phyloP scores from a whole-genome alignment of 2,113 vertebrate genomes.

The Craseonycteris thonglongyai region DNA sequence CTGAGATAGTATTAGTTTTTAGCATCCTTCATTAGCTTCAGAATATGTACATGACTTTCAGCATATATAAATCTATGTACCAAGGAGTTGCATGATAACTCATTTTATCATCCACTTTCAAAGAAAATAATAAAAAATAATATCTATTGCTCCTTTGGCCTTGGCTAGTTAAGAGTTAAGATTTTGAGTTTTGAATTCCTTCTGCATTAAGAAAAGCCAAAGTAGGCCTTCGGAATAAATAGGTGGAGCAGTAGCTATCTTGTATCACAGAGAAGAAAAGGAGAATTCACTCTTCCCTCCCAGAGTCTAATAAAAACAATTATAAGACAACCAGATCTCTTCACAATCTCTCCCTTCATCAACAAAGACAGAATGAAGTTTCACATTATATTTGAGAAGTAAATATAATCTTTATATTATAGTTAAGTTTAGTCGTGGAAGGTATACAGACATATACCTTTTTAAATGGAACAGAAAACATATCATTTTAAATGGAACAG shows the following conservation, averaged over 20 bases:
- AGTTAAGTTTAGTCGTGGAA: neutral
- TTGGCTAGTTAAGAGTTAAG: slow-evolving; percentile 48
- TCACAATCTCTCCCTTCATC: neutral
- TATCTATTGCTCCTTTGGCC: slow-evolving; percentile 34
- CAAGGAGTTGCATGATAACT: slow-evolving; percentile 36
- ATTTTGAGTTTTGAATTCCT: slow-evolving; percentile 43
- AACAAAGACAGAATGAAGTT: neutral
- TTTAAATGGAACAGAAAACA: no score
- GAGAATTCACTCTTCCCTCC: neutral
- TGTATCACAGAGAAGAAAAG: neutral
- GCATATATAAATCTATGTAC: neutral
- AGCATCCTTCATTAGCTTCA: neutral
- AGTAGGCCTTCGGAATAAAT: neutral
- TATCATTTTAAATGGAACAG: no score
- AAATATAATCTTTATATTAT: neutral
- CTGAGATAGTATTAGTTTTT: neutral
- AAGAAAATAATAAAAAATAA: slow-evolving; percentile 56
- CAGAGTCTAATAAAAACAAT: neutral
- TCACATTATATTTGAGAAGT: neutral
- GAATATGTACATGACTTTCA: slow-evolving; percentile 28
- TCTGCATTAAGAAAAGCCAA: slow-evolving; percentile 52
- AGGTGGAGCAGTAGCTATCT: neutral
- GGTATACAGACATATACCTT: no score
- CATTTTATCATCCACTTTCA: slow-evolving; percentile 41
- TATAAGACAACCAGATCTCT: neutral